These are phyloP conservation scores for Parnassius mnemosyne DNA, from an alignment of 2,888 invertebrate species.

Conservation along the genomic window DNA sequence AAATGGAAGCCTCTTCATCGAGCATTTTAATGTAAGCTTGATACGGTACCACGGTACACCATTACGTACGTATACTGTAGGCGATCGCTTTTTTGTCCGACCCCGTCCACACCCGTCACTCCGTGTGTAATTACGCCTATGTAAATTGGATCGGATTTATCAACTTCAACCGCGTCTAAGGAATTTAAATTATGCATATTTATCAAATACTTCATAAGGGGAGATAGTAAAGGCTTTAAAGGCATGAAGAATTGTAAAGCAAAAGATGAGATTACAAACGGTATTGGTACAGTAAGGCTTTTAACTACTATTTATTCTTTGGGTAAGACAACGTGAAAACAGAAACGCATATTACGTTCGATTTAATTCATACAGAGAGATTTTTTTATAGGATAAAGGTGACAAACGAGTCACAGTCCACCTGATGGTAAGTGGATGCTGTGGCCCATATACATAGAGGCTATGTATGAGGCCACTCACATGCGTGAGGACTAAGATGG, in stretches of 20 bases:
- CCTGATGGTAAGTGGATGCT: too few relatives aligned
- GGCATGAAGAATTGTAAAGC: neutral
- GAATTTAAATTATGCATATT: slow-evolving; percentile 49
- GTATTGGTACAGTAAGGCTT: neutral
- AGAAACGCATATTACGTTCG: slow-evolving; percentile 6
- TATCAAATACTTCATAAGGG: slow-evolving; percentile 31
- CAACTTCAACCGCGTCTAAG: slow-evolving; percentile 50
- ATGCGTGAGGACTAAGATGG: too few relatives aligned
- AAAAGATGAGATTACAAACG: neutral
- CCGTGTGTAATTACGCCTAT: slow-evolving; percentile 64
- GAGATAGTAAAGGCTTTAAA: neutral
- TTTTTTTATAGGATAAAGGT: too few relatives aligned
- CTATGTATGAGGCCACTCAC: too few relatives aligned
- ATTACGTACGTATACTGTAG: slow-evolving; percentile 41
- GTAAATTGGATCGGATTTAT: slow-evolving; percentile 73
- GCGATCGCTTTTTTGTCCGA: slow-evolving; percentile 37
- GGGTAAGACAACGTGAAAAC: slow-evolving; percentile 1
- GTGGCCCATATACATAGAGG: too few relatives aligned
- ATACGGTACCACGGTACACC: slow-evolving; percentile 46
- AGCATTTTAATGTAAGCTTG: slow-evolving; percentile 64
- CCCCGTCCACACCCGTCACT: slow-evolving; percentile 31
- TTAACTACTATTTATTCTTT: too few relatives aligned
- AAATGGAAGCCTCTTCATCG: slow-evolving; percentile 2
- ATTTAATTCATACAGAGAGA: slow-evolving; percentile 20
- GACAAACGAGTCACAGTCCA: too few relatives aligned